These are phyloP conservation scores for Gadus chalcogrammus DNA, from an alignment of 2,113 vertebrate genomes.

Conservation along the genomic window DNA sequence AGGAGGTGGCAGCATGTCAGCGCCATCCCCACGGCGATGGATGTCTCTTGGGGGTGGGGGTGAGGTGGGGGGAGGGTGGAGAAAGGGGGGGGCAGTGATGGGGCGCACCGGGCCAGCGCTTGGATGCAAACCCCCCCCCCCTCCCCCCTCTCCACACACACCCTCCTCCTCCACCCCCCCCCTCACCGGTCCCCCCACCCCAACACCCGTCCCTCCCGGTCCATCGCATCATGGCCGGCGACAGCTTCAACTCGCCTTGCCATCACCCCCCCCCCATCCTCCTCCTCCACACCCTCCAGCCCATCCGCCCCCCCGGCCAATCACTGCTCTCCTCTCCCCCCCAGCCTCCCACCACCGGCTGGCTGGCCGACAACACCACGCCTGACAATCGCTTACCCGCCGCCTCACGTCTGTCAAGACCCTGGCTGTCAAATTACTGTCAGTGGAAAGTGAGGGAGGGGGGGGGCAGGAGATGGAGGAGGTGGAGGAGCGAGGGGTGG, in stretches of 20 bases:
- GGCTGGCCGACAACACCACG: slow-evolving; percentile 62
- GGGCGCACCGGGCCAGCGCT: slow-evolving; percentile 35
- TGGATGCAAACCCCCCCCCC: slow-evolving; percentile 14
- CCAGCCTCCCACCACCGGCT: slow-evolving; percentile 63
- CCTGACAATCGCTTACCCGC: slow-evolving; percentile 71
- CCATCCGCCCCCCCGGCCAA: slow-evolving; percentile 33
- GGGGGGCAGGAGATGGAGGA: slow-evolving; percentile 36
- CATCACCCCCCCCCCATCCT: slow-evolving; percentile 41
- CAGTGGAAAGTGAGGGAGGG: slow-evolving; percentile 48
- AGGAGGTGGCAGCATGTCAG: slow-evolving; percentile 50
- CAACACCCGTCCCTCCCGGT: slow-evolving; percentile 57
- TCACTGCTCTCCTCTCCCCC: slow-evolving; percentile 57
- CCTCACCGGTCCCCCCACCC: neutral
- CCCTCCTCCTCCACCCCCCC: too few species aligned
- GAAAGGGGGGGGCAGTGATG: slow-evolving; percentile 25
- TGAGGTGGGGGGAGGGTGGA: too few species aligned
- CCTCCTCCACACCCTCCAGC: too few species aligned
- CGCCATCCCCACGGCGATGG: slow-evolving; percentile 22
- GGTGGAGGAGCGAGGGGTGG: slow-evolving; percentile 24
- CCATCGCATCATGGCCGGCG: slow-evolving; percentile 50
- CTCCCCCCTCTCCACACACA: slow-evolving; percentile 12
- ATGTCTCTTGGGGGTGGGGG: slow-evolving; percentile 8
- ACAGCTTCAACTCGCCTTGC: slow-evolving; percentile 52
- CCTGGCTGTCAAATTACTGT: slow-evolving; percentile 71
- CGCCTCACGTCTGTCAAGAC: slow-evolving; percentile 68